These are phyloP conservation scores for Calycopis cecrops DNA, from an alignment of 1,140 invertebrate genomes.

Conservation along the genomic window DNA sequence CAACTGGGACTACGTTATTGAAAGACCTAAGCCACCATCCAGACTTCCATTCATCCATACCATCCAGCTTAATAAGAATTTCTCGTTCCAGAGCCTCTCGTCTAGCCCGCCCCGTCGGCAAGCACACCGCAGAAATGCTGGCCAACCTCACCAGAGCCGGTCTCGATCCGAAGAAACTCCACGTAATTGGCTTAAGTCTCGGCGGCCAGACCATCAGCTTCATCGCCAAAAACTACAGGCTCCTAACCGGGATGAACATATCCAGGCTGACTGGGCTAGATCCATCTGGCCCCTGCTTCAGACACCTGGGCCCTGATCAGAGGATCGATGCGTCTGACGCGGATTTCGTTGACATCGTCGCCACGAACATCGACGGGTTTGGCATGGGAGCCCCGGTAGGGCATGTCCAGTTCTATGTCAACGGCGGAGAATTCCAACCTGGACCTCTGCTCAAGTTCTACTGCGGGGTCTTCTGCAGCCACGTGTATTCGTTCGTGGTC, in stretches of 20 bases:
- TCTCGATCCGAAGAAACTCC: slow-evolving; percentile 16
- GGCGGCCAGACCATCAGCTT: slow-evolving; percentile 23
- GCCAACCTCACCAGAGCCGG: slow-evolving; percentile 14
- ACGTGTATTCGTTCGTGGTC: neutral
- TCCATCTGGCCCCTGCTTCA: slow-evolving; percentile 17
- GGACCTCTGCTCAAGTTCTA: neutral
- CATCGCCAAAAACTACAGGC: slow-evolving; percentile 20
- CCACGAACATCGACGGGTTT: slow-evolving; percentile 79
- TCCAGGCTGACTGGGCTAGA: slow-evolving; percentile 10
- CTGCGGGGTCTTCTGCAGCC: neutral
- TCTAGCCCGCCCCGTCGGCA: slow-evolving; percentile 16
- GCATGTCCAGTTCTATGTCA: slow-evolving; percentile 53
- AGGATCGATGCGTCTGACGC: slow-evolving; percentile 27
- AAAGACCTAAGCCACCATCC: too few relatives aligned
- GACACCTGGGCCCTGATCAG: slow-evolving; percentile 22
- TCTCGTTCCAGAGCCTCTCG: slow-evolving; percentile 20
- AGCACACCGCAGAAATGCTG: slow-evolving; percentile 22
- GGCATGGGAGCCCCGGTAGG: slow-evolving; percentile 78
- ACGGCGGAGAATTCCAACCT: slow-evolving; percentile 7
- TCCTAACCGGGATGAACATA: slow-evolving; percentile 15
- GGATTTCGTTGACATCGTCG: slow-evolving; percentile 71
- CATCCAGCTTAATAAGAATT: too few relatives aligned
- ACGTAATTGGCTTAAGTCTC: slow-evolving; percentile 21
- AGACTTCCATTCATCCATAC: too few relatives aligned
- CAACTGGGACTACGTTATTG: too few relatives aligned